Evolutionary conservation across 2,888 invertebrate genomes (phyloP), one percentile per base, ranked within the genome.

Genomic region (Chironomus riparius): DNA sequence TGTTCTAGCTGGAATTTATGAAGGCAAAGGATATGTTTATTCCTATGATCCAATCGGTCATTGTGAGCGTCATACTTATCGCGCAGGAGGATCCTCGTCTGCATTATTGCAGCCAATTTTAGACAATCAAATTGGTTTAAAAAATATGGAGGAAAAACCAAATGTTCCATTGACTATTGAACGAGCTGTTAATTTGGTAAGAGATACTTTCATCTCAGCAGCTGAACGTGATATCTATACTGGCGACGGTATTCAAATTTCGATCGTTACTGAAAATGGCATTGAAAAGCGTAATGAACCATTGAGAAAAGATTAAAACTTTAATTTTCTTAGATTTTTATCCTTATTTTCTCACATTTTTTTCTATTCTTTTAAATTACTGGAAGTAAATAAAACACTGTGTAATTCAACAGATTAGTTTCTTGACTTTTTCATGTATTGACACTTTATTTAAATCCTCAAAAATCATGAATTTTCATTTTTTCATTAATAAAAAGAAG

Each of bases 11-110:
- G 99, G 99, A 0, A 83, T 99, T 75, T 89, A 89, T 47, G 91
- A 97, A 78, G 98, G 97, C 3, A 93, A 94, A 82, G 99, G 99
- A 7, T 93, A 93, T 79, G 92, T 99, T 6, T 99, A 92, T 85
- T 94, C 94, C 81, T 99, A 98, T 83, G 99, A 99, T 84, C 98
- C 98, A 0, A 93, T 99, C 78, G 99, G 99, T 0, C 96, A 97
- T 81, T 94, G 93, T 80, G 97, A 97, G 83, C 88, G 91, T 77
- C 88, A 91, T 0, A 89, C 86, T 12, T 98, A 91, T 83, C 89
- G 92, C 78, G 97, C 97, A 12, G 93, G 93, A 0, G 99, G 99
- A 38, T 93, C 96, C 2, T 93, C 97, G 0, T 94, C 94, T 2
- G 89, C 93, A 1, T 85, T 98, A 80, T 86, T 99, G 78, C 97